These are phyloP conservation scores for Brachionus plicatilis DNA, from an alignment of 1,140 invertebrate genomes.

Conservation along the genomic window DNA sequence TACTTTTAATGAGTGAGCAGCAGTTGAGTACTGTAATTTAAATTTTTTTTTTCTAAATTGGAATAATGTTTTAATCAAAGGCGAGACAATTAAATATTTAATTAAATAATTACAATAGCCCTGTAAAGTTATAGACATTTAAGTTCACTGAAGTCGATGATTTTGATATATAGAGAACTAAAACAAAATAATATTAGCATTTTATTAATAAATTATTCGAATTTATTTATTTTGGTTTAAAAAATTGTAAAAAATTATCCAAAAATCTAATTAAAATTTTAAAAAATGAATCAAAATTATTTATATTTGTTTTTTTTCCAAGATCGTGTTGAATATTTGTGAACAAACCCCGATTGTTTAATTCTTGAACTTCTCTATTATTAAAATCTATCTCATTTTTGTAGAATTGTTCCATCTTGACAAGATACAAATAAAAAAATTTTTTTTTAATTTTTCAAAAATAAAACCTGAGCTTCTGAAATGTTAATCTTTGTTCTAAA, in stretches of 20 bases:
- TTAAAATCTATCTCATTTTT: not conserved
- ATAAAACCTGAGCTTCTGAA: conserved; percentile 6
- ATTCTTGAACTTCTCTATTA: not conserved
- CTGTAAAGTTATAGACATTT: too few species aligned
- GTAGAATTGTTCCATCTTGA: conserved; percentile 6
- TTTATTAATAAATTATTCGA: not conserved
- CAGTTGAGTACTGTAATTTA: too few species aligned
- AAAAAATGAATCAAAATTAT: not conserved
- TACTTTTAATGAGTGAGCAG: too few species aligned
- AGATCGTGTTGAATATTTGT: not conserved
- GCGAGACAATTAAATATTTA: too few species aligned
- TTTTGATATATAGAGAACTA: not conserved
- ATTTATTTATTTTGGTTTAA: not conserved
- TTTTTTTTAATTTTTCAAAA: not conserved
- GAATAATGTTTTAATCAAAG: too few species aligned
- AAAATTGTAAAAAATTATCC: not conserved
- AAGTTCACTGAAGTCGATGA: too few species aligned
- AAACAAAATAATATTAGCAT: not conserved
- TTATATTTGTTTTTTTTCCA: not conserved
- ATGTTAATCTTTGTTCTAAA: conserved; percentile 62
- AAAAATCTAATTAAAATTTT: not conserved
- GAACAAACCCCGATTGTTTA: not conserved
- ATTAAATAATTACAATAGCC: too few species aligned
- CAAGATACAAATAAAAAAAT: not conserved
- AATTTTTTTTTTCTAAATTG: too few species aligned